Percentiles rank a stretch among this genome's conserved stretches.
phyloP scores from a whole-genome alignment of 2,113 vertebrate species.

The Mionectes macconnelli region DNA sequence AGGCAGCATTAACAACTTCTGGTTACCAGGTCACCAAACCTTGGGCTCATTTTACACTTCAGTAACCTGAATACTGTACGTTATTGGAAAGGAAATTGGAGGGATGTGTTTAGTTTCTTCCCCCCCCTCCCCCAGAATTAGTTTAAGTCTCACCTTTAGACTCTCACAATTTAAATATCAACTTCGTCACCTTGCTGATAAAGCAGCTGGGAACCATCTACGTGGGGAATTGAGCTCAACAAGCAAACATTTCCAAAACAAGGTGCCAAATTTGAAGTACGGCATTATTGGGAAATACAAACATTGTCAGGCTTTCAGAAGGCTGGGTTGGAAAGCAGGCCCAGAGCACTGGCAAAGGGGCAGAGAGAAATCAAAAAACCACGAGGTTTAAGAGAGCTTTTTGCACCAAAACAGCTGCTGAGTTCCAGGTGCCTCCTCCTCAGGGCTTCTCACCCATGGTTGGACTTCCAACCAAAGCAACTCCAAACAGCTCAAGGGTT shows the following conservation, averaged over 20 bases:
- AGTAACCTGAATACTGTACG: constrained; percentile 2
- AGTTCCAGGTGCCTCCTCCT: background rate
- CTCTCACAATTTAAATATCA: background rate
- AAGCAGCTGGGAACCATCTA: background rate
- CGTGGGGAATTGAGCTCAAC: background rate
- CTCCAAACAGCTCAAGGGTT: background rate
- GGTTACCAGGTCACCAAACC: constrained; percentile 52
- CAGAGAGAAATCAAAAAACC: background rate
- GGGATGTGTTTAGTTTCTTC: background rate
- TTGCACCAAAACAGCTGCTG: background rate
- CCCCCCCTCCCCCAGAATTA: background rate
- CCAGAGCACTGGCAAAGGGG: background rate
- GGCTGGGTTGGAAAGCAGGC: background rate
- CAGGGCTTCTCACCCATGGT: background rate
- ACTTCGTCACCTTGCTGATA: background rate
- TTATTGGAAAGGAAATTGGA: constrained; percentile 26
- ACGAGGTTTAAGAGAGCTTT: background rate
- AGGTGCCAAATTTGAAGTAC: background rate
- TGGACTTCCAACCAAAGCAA: background rate
- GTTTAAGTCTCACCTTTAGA: background rate
- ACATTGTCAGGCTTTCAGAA: background rate
- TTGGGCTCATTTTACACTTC: constrained; percentile 51
- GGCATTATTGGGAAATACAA: background rate
- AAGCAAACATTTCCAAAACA: background rate
- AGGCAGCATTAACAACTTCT: constrained; percentile 12